Conservation (phyloP, 2,113 vertebrate genomes). For the Cephalopterus ornatus region DNA sequence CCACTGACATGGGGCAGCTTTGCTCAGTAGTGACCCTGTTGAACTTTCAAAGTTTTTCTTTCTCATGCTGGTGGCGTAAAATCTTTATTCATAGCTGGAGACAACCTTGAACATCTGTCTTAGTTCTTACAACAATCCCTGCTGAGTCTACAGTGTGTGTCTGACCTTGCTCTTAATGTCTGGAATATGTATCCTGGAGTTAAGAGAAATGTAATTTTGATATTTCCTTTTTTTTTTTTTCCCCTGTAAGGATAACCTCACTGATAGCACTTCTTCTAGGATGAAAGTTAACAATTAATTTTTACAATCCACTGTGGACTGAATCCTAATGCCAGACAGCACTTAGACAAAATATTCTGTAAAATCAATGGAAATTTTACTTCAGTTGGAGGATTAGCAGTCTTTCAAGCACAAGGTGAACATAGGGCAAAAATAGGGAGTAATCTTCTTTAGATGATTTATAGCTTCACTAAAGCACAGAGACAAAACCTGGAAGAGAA, state of each 20-base stretch:
- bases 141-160: background rate
- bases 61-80: background rate
- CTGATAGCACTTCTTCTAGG: background rate
- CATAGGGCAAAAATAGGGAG: background rate
- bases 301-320: background rate
- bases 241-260: background rate
- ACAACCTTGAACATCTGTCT: slow-evolving; percentile 15
- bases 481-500: background rate
- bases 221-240: background rate
- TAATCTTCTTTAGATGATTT: background rate
- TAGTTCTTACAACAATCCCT: slow-evolving; percentile 3
- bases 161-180: background rate
- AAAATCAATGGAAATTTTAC: background rate
- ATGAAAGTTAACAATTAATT: background rate
- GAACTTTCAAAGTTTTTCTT: background rate
- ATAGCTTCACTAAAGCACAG: background rate
- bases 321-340: background rate
- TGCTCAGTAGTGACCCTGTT: background rate
- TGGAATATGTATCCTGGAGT: background rate
- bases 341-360: background rate
- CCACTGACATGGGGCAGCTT: background rate
- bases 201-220: background rate
- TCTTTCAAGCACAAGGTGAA: background rate
- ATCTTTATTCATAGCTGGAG: slow-evolving; percentile 17
- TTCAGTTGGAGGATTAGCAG: background rate